These are phyloP conservation scores for Larimichthys polyactis DNA, from an alignment of 2,113 vertebrate species.

Conservation along the genomic window DNA sequence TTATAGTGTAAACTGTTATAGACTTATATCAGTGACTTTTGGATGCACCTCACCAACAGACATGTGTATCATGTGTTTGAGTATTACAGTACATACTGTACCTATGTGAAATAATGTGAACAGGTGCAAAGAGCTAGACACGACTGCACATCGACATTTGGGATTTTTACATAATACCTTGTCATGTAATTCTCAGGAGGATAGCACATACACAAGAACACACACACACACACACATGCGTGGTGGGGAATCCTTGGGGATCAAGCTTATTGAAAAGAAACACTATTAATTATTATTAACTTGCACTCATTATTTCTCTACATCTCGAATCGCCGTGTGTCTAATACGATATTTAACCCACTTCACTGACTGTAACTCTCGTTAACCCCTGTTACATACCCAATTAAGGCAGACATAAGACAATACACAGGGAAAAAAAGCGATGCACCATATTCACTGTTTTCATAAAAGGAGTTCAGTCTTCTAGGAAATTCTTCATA, in stretches of 20 bases:
- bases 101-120: not conserved
- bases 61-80: not conserved
- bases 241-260: conserved; percentile 18
- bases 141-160: conserved; percentile 10
- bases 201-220: not conserved
- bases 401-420: conserved; percentile 14
- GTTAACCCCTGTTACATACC: conserved; percentile 19
- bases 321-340: conserved; percentile 10
- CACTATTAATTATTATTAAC: not conserved
- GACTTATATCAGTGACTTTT: not conserved
- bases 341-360: conserved; percentile 21
- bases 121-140: conserved; percentile 11
- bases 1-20: not conserved
- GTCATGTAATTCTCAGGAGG: conserved; percentile 30
- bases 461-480: conserved; percentile 4
- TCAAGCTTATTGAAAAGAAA: conserved; percentile 33
- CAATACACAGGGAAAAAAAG: not conserved
- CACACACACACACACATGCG: conserved; percentile 3
- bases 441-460: not conserved
- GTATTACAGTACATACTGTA: not conserved
- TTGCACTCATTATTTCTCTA: conserved; percentile 22
- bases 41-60: not conserved
- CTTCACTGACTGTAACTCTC: conserved; percentile 9
- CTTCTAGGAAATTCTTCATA: conserved; percentile 14
- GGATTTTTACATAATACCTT: conserved; percentile 37